Percentiles rank a stretch among this genome's conserved stretches.
These are phyloP conservation scores for Hirundichthys speculiger DNA, from an alignment of 2,113 vertebrate species.

Conservation along the genomic window DNA sequence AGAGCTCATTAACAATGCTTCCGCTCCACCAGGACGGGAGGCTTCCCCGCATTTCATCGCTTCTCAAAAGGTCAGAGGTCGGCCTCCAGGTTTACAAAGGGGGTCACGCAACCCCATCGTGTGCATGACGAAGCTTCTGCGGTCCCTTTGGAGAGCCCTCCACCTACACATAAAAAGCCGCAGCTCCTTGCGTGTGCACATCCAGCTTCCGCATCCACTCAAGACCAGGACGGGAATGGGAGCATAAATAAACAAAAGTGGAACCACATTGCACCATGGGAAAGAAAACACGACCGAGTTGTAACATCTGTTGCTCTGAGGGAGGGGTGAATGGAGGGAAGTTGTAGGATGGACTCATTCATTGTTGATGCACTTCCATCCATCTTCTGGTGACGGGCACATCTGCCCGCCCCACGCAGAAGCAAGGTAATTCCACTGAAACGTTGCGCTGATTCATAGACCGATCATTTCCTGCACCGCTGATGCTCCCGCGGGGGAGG, in stretches of 20 bases:
- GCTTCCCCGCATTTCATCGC: slow-evolving; percentile 69
- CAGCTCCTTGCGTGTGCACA: slow-evolving; percentile 19
- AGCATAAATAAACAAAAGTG: slow-evolving; percentile 71
- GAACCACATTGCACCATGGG: slow-evolving; percentile 64
- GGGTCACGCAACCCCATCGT: slow-evolving; percentile 62
- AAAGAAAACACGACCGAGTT: slow-evolving; percentile 25
- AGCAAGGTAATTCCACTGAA: slow-evolving; percentile 49
- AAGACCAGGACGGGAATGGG: slow-evolving; percentile 39
- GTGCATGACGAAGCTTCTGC: slow-evolving; percentile 55
- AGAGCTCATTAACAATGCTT: slow-evolving; percentile 55
- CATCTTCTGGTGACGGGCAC: slow-evolving; percentile 48
- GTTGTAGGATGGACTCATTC: slow-evolving; percentile 65
- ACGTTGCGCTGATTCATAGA: slow-evolving; percentile 66
- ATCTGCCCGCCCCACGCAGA: no score
- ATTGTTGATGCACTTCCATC: slow-evolving; percentile 61
- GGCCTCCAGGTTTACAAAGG: slow-evolving; percentile 69
- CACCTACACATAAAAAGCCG: slow-evolving; percentile 18
- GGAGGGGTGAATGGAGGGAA: slow-evolving; percentile 41
- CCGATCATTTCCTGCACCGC: slow-evolving; percentile 51
- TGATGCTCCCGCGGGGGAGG: slow-evolving; percentile 36
- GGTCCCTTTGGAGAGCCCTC: slow-evolving; percentile 49
- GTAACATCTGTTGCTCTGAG: slow-evolving; percentile 66
- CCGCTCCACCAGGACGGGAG: slow-evolving; percentile 42
- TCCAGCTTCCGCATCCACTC: slow-evolving; percentile 64
- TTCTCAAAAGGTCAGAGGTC: slow-evolving; percentile 70